phyloP scores from a whole-genome alignment of 1,140 invertebrate species.

The Bombus vancouverensis region DNA sequence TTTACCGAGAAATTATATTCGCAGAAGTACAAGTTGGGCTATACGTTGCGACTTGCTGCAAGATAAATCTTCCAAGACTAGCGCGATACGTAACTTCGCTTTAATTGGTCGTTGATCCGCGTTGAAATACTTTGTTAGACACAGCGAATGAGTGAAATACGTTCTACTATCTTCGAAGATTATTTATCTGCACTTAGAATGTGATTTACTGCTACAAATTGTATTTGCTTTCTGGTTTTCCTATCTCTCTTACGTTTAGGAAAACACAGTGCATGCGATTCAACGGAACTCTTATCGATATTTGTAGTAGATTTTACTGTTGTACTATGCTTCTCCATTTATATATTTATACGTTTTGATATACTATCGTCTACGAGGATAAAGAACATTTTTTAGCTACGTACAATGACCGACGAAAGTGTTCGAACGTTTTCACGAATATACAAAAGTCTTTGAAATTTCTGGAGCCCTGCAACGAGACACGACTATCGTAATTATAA shows the following conservation, averaged over 20 bases:
- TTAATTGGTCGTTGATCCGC: conserved; percentile 25
- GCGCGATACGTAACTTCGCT: neutral
- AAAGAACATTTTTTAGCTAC: too few relatives aligned
- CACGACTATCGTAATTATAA: too few relatives aligned
- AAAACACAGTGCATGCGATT: neutral
- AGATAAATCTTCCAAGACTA: conserved; percentile 2
- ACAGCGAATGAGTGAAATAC: neutral
- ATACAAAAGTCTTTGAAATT: too few relatives aligned
- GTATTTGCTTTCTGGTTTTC: neutral
- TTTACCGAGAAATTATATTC: conserved; percentile 17
- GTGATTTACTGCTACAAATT: neutral
- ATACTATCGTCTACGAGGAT: too few relatives aligned
- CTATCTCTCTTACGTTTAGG: neutral
- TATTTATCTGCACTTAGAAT: neutral
- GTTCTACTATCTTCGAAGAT: neutral
- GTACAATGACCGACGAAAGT: too few relatives aligned
- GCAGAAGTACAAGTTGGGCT: neutral
- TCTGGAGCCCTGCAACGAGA: fast-evolving
- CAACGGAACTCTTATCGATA: neutral
- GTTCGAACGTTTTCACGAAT: too few relatives aligned
- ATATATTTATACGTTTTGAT: too few relatives aligned
- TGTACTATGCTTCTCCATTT: too few relatives aligned
- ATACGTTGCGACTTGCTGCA: neutral
- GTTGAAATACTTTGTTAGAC: neutral
- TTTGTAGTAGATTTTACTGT: too few relatives aligned